phyloP scores from a whole-genome alignment of 2,888 invertebrate genomes.

The Hedychridium roseum region DNA sequence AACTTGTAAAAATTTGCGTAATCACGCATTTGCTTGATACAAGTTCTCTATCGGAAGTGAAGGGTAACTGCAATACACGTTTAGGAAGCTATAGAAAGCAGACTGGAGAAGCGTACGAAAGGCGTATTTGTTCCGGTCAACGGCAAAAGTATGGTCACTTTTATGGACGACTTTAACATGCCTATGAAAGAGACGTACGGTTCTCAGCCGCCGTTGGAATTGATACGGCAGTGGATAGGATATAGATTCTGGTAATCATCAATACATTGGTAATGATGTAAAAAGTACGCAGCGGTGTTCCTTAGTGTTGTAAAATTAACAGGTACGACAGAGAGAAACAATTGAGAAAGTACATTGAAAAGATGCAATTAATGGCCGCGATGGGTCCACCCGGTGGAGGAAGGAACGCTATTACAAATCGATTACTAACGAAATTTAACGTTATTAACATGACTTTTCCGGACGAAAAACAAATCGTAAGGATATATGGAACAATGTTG shows the following conservation, averaged over 20 bases:
- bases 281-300: neutral
- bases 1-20: too few relatives aligned
- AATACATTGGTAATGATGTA: neutral
- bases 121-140: conserved; percentile 82
- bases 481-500: conserved; percentile 87
- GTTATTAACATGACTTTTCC: conserved; percentile 85
- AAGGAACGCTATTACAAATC: conserved; percentile 78
- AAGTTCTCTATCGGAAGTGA: too few relatives aligned
- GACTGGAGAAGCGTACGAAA: conserved; percentile 89
- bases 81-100: conserved; percentile 82
- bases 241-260: conserved; percentile 80
- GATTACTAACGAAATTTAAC: conserved; percentile 81
- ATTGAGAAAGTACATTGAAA: conserved; percentile 78
- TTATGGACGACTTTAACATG: conserved; percentile 94
- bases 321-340: conserved; percentile 81
- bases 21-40: too few relatives aligned
- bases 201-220: conserved; percentile 87
- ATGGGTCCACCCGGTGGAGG: conserved; percentile 92
- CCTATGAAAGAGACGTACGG: conserved; percentile 89
- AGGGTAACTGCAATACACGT: too few relatives aligned
- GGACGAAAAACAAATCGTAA: conserved; percentile 76
- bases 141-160: conserved; percentile 84
- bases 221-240: conserved; percentile 85
- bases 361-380: conserved; percentile 79
- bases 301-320: neutral